phyloP scores from a whole-genome alignment of 2,888 invertebrate genomes.

The Sipha maydis region DNA sequence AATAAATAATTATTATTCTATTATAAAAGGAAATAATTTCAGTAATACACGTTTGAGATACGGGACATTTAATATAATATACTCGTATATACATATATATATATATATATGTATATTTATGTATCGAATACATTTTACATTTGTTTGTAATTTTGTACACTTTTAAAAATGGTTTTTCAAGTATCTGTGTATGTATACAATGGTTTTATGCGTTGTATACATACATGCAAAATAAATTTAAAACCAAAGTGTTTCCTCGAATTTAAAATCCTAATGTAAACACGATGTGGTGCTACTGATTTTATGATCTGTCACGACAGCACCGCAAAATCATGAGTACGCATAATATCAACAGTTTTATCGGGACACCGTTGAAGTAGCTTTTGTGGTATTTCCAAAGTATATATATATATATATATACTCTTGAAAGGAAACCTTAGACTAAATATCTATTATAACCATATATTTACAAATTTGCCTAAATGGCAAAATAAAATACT shows the following conservation, averaged over 20 bases:
- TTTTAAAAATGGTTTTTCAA: no score
- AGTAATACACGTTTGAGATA: no score
- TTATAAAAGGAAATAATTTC: no score
- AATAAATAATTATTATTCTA: no score
- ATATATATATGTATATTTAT: no score
- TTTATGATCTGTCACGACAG: constrained; percentile 59
- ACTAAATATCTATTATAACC: constrained; percentile 1
- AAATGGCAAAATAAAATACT: no score
- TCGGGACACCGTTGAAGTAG: constrained; percentile 19
- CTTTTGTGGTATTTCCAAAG: constrained; percentile 46
- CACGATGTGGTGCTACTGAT: constrained; percentile 50
- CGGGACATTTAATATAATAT: no score
- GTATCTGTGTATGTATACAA: not conserved
- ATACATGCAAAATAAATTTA: constrained; percentile 13
- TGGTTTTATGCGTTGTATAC: not conserved
- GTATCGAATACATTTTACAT: no score
- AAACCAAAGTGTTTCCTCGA: constrained; percentile 44
- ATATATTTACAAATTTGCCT: no score
- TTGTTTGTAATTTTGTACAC: no score
- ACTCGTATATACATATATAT: no score
- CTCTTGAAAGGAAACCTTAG: not conserved
- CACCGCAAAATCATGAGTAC: constrained; percentile 52
- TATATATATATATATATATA: constrained; percentile 15
- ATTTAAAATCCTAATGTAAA: constrained; percentile 27
- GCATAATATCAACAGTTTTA: constrained; percentile 58